A percentile compares a stretch with the other conserved stretches of the same genome.
phyloP scores from a whole-genome alignment of 2,888 invertebrate genomes.

The Pandemis cinnamomeana region DNA sequence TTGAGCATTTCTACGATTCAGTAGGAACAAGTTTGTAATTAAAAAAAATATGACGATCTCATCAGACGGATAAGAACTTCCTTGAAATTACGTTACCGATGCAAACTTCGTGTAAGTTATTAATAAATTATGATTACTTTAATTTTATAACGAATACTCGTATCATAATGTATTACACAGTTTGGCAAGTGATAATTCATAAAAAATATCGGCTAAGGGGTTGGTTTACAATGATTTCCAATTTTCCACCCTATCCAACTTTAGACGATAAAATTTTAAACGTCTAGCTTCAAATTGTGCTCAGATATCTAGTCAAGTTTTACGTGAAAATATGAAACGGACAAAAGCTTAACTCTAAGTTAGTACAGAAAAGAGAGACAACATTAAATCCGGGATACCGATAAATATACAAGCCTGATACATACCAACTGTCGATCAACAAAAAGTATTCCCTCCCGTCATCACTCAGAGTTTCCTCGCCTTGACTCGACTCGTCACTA shows the following conservation, averaged over 20 bases:
- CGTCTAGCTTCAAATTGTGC: conserved; percentile 1
- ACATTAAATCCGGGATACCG: conserved; percentile 20
- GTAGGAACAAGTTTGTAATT: not conserved
- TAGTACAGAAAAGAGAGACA: conserved; percentile 29
- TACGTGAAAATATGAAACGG: conserved; percentile 5
- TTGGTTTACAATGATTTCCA: too few relatives aligned
- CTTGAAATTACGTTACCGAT: too few relatives aligned
- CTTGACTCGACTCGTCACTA: conserved; percentile 71
- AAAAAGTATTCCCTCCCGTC: conserved; percentile 74
- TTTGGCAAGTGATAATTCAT: too few relatives aligned
- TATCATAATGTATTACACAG: too few relatives aligned
- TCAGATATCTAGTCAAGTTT: conserved; percentile 32
- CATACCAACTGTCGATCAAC: conserved; percentile 74
- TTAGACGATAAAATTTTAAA: too few relatives aligned
- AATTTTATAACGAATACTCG: too few relatives aligned
- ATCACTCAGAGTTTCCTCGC: conserved; percentile 60
- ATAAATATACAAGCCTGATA: conserved; percentile 54
- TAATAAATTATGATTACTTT: too few relatives aligned
- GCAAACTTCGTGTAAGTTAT: too few relatives aligned
- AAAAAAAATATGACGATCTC: too few relatives aligned
- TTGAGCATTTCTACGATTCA: conserved; percentile 25
- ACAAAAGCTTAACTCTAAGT: conserved; percentile 31
- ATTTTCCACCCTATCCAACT: too few relatives aligned
- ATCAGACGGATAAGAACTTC: too few relatives aligned
- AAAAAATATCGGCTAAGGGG: too few relatives aligned